A percentile compares a stretch with the other conserved stretches of the same genome.
Evolutionary conservation across 2,113 vertebrate genomes (phyloP).

Genomic region (Synchiropus splendidus): DNA sequence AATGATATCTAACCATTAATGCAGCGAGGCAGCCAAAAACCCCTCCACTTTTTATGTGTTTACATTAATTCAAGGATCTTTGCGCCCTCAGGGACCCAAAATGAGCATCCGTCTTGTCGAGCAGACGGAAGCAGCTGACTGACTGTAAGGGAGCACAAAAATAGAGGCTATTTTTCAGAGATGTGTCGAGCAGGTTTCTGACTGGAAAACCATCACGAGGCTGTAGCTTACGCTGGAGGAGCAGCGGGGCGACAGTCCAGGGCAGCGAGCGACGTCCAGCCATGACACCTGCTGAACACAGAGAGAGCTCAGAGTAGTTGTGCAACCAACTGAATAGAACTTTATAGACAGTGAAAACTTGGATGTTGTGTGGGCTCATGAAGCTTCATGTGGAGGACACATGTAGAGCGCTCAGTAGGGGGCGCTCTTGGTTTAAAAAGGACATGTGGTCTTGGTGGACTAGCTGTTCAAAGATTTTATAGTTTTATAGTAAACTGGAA

Average conservation of each 20-base stretch:
- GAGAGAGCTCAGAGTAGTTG: constrained; percentile 9
- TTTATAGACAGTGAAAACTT: too few relatives aligned
- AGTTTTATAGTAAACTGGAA: too few relatives aligned
- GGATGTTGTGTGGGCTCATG: too few relatives aligned
- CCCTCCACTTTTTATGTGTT: not conserved
- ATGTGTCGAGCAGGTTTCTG: not conserved
- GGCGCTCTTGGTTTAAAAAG: too few relatives aligned
- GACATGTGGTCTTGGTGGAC: too few relatives aligned
- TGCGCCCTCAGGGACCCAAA: not conserved
- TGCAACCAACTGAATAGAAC: too few relatives aligned
- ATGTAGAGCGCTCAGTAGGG: too few relatives aligned
- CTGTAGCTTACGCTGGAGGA: constrained; percentile 46
- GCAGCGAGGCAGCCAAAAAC: constrained; percentile 6
- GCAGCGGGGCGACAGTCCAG: constrained; percentile 38
- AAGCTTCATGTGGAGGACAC: too few relatives aligned
- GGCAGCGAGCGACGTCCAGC: constrained; percentile 31
- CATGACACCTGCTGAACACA: constrained; percentile 45
- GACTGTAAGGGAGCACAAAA: not conserved
- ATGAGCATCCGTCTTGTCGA: not conserved
- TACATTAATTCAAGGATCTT: constrained; percentile 2
- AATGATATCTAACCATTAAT: constrained; percentile 17
- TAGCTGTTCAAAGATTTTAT: too few relatives aligned
- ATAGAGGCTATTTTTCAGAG: not conserved
- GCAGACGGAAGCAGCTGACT: too few relatives aligned
- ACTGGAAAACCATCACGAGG: constrained; percentile 10